Evolutionary conservation across 2,113 vertebrate species (phyloP).

Genomic region (Nesoenas mayeri): DNA sequence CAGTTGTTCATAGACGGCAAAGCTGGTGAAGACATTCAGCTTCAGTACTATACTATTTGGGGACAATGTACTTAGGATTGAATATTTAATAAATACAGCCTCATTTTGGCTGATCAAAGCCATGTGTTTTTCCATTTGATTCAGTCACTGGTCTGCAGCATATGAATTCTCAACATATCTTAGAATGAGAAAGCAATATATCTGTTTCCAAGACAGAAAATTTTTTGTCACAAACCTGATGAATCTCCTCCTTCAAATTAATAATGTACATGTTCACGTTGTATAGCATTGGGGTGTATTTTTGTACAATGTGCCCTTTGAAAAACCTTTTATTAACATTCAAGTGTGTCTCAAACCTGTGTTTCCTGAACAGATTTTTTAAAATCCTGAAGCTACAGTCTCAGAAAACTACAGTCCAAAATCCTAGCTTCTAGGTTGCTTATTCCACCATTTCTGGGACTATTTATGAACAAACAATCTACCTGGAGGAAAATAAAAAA

Average conservation of each 20-base stretch:
- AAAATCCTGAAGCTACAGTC: not conserved
- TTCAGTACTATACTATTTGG: not conserved
- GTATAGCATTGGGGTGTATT: not conserved
- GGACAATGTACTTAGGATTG: not conserved
- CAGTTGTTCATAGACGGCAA: not conserved
- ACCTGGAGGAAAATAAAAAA: not conserved
- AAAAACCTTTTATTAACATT: not conserved
- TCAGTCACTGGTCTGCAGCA: not conserved
- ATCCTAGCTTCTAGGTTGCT: not conserved
- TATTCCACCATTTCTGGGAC: not conserved
- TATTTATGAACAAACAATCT: not conserved
- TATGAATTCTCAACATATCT: not conserved
- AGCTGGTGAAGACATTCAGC: not conserved
- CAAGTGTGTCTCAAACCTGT: not conserved
- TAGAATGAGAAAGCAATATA: not conserved
- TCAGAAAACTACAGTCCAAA: not conserved
- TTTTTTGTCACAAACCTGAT: not conserved
- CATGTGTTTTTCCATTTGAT: not conserved
- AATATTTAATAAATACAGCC: not conserved
- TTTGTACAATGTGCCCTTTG: not conserved
- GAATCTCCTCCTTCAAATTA: not conserved
- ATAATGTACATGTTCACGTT: not conserved
- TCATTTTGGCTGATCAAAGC: not conserved
- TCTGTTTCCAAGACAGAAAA: not conserved
- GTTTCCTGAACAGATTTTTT: not conserved